Evolutionary conservation across 2,797 vertebrate genomes (phyloP).

Genomic region (Coccyzus lansbergi): DNA sequence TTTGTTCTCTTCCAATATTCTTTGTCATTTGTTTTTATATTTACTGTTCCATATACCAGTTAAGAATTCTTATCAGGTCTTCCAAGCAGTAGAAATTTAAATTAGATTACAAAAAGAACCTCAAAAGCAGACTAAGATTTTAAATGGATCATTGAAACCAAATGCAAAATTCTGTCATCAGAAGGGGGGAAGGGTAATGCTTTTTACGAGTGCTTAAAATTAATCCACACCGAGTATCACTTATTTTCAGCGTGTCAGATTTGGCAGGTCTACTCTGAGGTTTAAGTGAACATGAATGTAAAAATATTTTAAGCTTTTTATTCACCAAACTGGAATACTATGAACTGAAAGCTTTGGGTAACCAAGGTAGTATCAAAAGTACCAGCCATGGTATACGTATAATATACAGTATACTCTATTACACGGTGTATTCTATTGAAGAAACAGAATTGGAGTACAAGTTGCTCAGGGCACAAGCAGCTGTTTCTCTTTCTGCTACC

Average conservation of each 20-base stretch:
- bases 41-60: constrained; percentile 72
- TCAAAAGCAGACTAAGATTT: constrained; percentile 72
- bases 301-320: constrained; percentile 27
- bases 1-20: constrained; percentile 40
- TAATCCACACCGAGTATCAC: constrained; percentile 57
- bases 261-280: constrained; percentile 37
- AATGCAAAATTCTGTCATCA: constrained; percentile 58
- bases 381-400: background rate
- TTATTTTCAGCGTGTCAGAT: constrained; percentile 39
- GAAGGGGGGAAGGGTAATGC: constrained; percentile 21
- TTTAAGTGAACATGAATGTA: constrained; percentile 11
- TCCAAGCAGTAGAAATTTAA: constrained; percentile 76
- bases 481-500: background rate
- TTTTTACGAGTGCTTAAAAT: constrained; percentile 60
- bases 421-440: background rate
- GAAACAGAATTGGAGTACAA: background rate
- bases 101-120: constrained; percentile 68
- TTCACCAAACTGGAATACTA: background rate
- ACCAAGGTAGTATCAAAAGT: background rate
- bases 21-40: constrained; percentile 73
- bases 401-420: background rate
- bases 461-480: background rate
- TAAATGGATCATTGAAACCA: constrained; percentile 72
- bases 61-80: constrained; percentile 76
- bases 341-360: background rate